Evolutionary conservation across 2,113 vertebrate species (phyloP), one percentile per base, ranked within the genome.

Genomic region (Oncorhynchus gorbuscha): DNA sequence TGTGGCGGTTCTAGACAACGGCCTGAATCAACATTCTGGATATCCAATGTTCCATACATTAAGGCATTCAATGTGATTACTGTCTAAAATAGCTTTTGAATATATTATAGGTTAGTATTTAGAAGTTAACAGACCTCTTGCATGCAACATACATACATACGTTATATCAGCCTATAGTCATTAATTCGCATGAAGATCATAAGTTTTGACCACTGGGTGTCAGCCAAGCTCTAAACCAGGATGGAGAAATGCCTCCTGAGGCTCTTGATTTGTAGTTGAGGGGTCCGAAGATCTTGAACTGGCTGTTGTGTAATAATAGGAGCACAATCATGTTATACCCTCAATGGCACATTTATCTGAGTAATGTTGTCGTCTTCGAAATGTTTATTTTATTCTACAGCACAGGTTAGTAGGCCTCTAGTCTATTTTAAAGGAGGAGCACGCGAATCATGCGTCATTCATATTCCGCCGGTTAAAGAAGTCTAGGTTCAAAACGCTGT

Each of bases 131-230:
- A 62, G 39, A 45, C 9, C 9, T 45, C 8, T 45, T 45, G 0
- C 8, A 3, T 20, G 0, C 18, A 58, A 20, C 55, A 58, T 7
- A 1, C 55, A 20, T 20, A 20, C 18, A 58, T 14, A n/a, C n/a
- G n/a, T n/a, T 8, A 62, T n/a, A 24, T 8, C 20, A 22, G 59
- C n/a, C n/a, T 62, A 22, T 62, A n/a, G 16, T 24, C 14, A 55
- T 62, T 16, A 13, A 24, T 22, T 62, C n/a, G 5, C 55, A 14
- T 62, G 59, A 62, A 16, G 13, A 22, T 11, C n/a, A 22, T 24
- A 3, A 2, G 8, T 24, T 70, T 11, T 90, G 85, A 86, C 91
- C 91, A 91, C 90, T 92, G 88, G 91, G 91, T 91, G 90, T 91
- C 90, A 90, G 89, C 88, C 83, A 86, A 89, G 87, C 88, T 86